Conservation (phyloP, 30 jellyfish, hydroid and myxozoan genomes). For the Aurelia coerulea region DNA sequence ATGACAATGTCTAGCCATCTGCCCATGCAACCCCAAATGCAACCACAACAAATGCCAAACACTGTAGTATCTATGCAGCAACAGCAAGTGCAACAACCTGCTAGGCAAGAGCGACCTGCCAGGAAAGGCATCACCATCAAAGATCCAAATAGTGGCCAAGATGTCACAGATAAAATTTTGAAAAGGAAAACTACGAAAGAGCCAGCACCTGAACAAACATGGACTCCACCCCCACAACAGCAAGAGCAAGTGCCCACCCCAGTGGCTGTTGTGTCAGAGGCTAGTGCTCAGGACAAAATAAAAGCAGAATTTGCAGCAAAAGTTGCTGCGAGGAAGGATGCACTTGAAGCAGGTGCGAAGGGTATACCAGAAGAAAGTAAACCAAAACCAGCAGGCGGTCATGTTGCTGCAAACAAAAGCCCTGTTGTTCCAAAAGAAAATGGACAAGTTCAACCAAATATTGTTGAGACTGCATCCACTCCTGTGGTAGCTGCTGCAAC, state of each 20-base stretch:
- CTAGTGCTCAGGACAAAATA: slow-evolving; percentile 1
- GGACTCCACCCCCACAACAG: slow-evolving; percentile 1
- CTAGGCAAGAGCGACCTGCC: slow-evolving; percentile 9
- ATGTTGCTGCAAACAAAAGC: too few relatives aligned
- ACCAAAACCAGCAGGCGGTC: background rate
- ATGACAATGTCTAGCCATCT: background rate
- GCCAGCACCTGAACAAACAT: slow-evolving; percentile 13
- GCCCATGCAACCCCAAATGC: slow-evolving; percentile 9
- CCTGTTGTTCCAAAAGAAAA: too few relatives aligned
- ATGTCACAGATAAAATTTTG: slow-evolving; percentile 32
- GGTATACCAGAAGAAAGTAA: background rate
- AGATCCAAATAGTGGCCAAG: slow-evolving; percentile 53
- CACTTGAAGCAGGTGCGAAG: background rate
- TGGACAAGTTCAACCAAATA: too few relatives aligned
- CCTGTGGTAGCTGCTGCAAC: too few relatives aligned
- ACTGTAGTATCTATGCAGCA: background rate
- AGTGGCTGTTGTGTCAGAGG: background rate
- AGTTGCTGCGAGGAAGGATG: slow-evolving; percentile 12
- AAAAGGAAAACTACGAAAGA: slow-evolving; percentile 4
- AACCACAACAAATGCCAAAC: slow-evolving; percentile 8
- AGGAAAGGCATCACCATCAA: slow-evolving; percentile 3
- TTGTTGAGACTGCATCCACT: too few relatives aligned
- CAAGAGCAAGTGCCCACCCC: background rate
- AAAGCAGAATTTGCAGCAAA: slow-evolving; percentile 25
- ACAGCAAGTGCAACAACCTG: background rate